Conservation (phyloP, 2,113 vertebrate species). For the Scatophagus argus region DNA sequence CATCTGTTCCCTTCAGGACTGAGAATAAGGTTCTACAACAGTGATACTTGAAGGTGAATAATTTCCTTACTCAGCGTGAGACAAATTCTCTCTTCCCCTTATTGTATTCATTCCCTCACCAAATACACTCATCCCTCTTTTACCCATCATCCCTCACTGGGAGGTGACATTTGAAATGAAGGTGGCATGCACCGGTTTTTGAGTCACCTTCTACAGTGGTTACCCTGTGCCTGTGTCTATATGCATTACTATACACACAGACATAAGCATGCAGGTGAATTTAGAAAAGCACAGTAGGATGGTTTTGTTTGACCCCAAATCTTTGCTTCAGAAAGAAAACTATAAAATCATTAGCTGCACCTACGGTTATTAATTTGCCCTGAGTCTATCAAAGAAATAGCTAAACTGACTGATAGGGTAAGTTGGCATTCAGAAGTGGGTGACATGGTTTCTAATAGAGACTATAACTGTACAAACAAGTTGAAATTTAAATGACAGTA, state of each 20-base stretch:
- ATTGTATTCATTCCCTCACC: slow-evolving; percentile 3
- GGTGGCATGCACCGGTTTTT: slow-evolving; percentile 44
- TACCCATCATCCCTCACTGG: slow-evolving; percentile 49
- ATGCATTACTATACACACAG: neutral
- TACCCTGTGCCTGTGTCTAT: neutral
- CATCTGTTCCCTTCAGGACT: slow-evolving; percentile 22
- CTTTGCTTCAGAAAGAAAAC: neutral
- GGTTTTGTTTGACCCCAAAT: neutral
- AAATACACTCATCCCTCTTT: slow-evolving; percentile 22
- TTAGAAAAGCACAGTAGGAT: neutral
- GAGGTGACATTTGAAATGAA: slow-evolving; percentile 78
- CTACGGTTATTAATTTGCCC: neutral
- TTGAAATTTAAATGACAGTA: neutral
- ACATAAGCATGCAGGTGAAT: neutral
- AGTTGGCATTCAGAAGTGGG: neutral
- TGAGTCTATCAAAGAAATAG: neutral
- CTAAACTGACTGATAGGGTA: neutral
- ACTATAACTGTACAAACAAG: too few species aligned
- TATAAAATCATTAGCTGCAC: neutral
- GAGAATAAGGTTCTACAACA: neutral
- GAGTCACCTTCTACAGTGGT: slow-evolving; percentile 45
- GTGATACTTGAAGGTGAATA: neutral
- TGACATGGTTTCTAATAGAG: neutral
- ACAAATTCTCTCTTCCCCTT: slow-evolving; percentile 4
- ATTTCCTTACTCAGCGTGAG: neutral